Evolutionary conservation across 2,797 vertebrate species (phyloP), one percentile per base, ranked within the genome.

Genomic region (Darevskia mixta): DNA sequence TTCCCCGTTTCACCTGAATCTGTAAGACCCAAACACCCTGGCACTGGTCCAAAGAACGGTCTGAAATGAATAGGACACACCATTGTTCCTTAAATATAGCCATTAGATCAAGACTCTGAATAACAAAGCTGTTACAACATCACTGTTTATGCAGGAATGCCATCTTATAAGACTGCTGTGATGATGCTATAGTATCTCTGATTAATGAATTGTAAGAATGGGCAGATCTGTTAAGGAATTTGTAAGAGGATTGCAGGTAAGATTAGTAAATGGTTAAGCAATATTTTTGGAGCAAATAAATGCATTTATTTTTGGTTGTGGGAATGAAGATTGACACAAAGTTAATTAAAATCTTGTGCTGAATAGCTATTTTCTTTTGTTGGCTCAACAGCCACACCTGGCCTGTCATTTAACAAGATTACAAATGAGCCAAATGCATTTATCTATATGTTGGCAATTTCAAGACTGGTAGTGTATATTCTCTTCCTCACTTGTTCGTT

Each of bases 141-240:
- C 0, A 0, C 29, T 75, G 3, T 88, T 86, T 2, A 8, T 55
- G 11, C 3, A 83, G 69, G 27, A 77, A 88, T 83, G 88, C 71
- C 71, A 85, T 67, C 58, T 86, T 88, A 1, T 2, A 1, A 0
- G 23, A 67, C 73, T 1, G 87, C 91, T 15, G 43, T 55, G 1
- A 5, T 58, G 91, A 82, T 66, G 2, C 82, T 87, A 13, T 64
- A 20, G 81, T 90, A 90, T 1, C 8, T 86, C 83, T 88, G 13
- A 49, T 61, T 79, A 87, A 91, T 86, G 41, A 87, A 1, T 10
- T 92, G 45, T 76, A 85, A 90, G 88, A n/a, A 91, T 17, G 38
- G 10, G 27, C 73, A 88, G 90, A 93, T 23, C 10, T 86, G 86
- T 38, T 67, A 81, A 9, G 17, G 8, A 69, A 29, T 64, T 64